A percentile compares a stretch with the other conserved stretches of the same genome.
phyloP scores from a whole-genome alignment of 2,888 invertebrate genomes.

The Campaea margaritaria region DNA sequence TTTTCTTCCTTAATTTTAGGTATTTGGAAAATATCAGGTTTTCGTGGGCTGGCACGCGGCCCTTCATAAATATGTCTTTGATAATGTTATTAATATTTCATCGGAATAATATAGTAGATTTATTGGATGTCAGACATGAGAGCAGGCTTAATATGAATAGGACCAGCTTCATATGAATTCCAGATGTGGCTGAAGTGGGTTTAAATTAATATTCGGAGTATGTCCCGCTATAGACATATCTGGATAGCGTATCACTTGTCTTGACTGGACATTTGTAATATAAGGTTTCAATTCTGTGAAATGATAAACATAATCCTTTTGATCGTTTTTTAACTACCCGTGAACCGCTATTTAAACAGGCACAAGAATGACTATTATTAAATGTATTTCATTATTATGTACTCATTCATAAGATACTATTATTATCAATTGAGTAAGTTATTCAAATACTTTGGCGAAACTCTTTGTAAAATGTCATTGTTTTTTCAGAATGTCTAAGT shows the following conservation, averaged over 20 bases:
- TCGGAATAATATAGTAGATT: neutral
- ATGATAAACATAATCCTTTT: too few relatives aligned
- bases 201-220: constrained; percentile 26
- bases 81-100: constrained; percentile 6
- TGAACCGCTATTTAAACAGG: too few relatives aligned
- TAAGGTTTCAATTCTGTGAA: too few relatives aligned
- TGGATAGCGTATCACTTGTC: constrained; percentile 2
- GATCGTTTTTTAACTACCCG: too few relatives aligned
- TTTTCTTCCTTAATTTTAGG: constrained; percentile 5
- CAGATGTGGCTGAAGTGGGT: constrained; percentile 14
- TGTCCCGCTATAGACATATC: constrained; percentile 18
- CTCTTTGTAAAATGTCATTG: too few relatives aligned
- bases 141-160: neutral
- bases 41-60: neutral
- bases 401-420: too few relatives aligned
- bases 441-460: too few relatives aligned
- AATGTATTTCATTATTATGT: too few relatives aligned
- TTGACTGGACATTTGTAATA: too few relatives aligned
- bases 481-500: too few relatives aligned
- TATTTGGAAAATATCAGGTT: constrained; percentile 9
- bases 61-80: neutral
- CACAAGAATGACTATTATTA: too few relatives aligned
- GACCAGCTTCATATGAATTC: constrained; percentile 19
- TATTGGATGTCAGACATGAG: neutral
- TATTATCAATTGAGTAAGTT: too few relatives aligned